Conservation (phyloP, 2,113 vertebrate species). For the Ailuropoda melanoleuca region DNA sequence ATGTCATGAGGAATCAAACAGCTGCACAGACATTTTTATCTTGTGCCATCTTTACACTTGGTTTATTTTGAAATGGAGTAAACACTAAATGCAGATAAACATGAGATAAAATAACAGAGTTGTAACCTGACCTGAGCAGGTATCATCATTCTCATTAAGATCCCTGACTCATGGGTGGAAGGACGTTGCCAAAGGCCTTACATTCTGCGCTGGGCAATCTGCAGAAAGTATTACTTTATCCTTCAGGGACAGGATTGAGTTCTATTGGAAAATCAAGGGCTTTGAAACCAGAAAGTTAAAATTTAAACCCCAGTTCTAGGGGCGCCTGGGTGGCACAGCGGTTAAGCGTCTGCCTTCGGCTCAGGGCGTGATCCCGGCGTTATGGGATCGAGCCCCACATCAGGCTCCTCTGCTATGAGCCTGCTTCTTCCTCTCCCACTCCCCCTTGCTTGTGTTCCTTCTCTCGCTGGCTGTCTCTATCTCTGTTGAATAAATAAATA, state of each 20-base stretch:
- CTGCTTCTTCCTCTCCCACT: too few species aligned
- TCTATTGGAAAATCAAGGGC: background rate
- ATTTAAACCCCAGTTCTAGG: background rate
- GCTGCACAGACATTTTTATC: background rate
- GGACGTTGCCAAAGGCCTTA: background rate
- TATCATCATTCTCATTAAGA: background rate
- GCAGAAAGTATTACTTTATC: background rate
- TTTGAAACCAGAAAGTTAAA: background rate
- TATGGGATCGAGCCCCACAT: too few species aligned
- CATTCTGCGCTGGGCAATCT: background rate
- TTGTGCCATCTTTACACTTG: background rate
- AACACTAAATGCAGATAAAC: background rate
- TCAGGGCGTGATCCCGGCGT: too few species aligned
- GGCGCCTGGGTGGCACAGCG: too few species aligned
- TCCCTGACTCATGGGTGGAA: background rate
- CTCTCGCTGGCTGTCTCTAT: too few species aligned
- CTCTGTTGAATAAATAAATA: too few species aligned
- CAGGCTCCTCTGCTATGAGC: too few species aligned
- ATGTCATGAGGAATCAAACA: background rate
- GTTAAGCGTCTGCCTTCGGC: too few species aligned
- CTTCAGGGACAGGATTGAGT: background rate
- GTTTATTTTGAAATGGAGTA: background rate
- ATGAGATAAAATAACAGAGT: background rate
- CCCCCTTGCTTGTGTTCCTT: too few species aligned
- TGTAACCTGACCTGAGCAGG: background rate